Evolutionary conservation across 64 coral and sea anemone species (phyloP), one percentile per base, ranked within the genome.

Genomic region (Hydrozoanthus tunicans): DNA sequence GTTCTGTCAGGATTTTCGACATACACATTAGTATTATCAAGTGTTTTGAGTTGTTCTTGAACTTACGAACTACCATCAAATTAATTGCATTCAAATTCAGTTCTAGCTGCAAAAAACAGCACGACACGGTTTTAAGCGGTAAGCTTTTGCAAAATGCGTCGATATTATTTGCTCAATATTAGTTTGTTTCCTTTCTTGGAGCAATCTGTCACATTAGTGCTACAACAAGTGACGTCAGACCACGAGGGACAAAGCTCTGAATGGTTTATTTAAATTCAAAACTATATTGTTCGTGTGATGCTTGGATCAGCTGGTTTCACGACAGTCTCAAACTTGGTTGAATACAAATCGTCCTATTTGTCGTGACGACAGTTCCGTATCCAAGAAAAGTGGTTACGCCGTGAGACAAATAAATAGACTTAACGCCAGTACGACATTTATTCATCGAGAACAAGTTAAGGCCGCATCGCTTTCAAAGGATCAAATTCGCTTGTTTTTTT

Each of bases 301-400:
- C 20, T 12, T 9, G 72, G 80, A 32, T 82, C 80, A 82, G 60
- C 60, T 82, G 80, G 59, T 82, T 60, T 59, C 56, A 57, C 54
- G 56, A 57, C 55, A 7, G 0, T n/a, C 3, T 79, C 6, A n/a
- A 60, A 25, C 4, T 60, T 52, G 60, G 25, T 63, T 65, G 11
- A 13, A 65, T 53, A 62, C 61, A 82, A n/a, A 51, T 5, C 13
- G 55, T 79, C n/a, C 65, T 24, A 61, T 82, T 43, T 65, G 80
- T 64, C 27, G 24, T 52, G 80, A 82, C 25, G 10, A 82, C 32
- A 82, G 12, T 27, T 7, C 3, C 27, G 80, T 82, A 65, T 53
- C 80, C 26, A 65, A 13, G 80, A 43, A 64, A 8, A 20, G 5
- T 9, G 23, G 51, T 14, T 24, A 65, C 80, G 13, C 52, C 7